Base-by-base conservation (phyloP, 2,113 vertebrate species). In the Archilochus colubris region DNA sequence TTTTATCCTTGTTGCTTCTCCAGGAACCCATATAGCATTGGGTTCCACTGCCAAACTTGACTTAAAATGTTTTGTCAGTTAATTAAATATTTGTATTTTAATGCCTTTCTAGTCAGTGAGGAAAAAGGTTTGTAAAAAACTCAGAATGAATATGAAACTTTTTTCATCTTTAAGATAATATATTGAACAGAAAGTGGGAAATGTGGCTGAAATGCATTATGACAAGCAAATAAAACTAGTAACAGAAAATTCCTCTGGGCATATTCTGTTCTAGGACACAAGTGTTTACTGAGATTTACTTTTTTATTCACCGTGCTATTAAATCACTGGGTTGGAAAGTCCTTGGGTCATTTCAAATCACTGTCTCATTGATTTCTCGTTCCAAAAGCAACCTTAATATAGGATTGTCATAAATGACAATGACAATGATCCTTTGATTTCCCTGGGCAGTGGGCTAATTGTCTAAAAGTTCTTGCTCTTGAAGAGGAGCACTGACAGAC, bases 31-130 rank as follows among this genome's bases (percentile, higher is more conserved):
- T 76, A 28, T 89, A 62, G 16, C n/a, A 51, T 68, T 51, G 89
- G 48, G 58, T 59, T 25, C 24, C 5, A 14, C 14, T 78, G 72
- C 57, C 73, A 91, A 90, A 46, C 28, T 75, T 61, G 33, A 51
- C n/a, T 91, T 92, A 66, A 95, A 75, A 89, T 44, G 74, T 79
- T 82, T 57, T 89, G 23, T 82, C 82, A 83, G 86, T 48, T 77
- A 67, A 85, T 66, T 79, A 95, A 84, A 93, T 91, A 74, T 89
- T 93, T 95, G 66, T 95, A 88, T 93, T 91, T 97, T 86, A 55
- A 80, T 82, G 31, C 83, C 55, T 80, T 91, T 93, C 55, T 73
- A 66, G 63, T 81, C 83, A 55, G 27, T 5, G 7, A 64, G 74
- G 74, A 54, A 92, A 51, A 72, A 91, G 33, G 30, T 54, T 87